These are phyloP conservation scores for Tetranychus piercei DNA, from an alignment of 2,888 invertebrate genomes.

Conservation along the genomic window DNA sequence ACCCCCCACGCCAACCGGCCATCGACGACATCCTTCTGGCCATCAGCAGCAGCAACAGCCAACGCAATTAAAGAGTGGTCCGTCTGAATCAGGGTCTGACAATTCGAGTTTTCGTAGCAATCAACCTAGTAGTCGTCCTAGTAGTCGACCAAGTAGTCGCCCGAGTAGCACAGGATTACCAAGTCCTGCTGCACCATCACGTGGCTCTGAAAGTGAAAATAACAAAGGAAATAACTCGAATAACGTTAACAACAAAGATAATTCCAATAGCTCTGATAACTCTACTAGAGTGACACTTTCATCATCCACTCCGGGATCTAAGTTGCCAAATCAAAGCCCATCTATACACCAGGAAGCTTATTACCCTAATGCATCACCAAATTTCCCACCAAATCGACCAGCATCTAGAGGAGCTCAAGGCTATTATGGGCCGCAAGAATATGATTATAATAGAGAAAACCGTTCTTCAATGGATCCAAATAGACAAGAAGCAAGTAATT, in stretches of 20 bases:
- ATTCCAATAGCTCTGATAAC: too few relatives aligned
- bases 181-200: background rate
- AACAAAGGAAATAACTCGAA: background rate
- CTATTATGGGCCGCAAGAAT: too few relatives aligned
- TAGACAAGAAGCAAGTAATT: too few relatives aligned
- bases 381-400: slow-evolving; percentile 1
- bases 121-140: too few relatives aligned
- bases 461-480: too few relatives aligned
- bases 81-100: background rate
- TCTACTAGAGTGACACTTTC: too few relatives aligned
- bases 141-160: background rate
- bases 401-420: too few relatives aligned
- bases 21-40: background rate
- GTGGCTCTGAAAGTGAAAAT: slow-evolving; percentile 30
- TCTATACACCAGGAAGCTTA: too few relatives aligned
- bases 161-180: background rate
- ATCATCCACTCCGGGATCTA: too few relatives aligned
- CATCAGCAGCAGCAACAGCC: slow-evolving; percentile 13
- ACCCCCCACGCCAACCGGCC: background rate
- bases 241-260: too few relatives aligned
- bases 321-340: too few relatives aligned
- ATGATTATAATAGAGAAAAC: too few relatives aligned
- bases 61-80: background rate
- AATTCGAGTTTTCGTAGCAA: background rate
- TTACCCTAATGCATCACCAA: background rate